Conservation (phyloP, 2,888 invertebrate species). For the Nomada flava region DNA sequence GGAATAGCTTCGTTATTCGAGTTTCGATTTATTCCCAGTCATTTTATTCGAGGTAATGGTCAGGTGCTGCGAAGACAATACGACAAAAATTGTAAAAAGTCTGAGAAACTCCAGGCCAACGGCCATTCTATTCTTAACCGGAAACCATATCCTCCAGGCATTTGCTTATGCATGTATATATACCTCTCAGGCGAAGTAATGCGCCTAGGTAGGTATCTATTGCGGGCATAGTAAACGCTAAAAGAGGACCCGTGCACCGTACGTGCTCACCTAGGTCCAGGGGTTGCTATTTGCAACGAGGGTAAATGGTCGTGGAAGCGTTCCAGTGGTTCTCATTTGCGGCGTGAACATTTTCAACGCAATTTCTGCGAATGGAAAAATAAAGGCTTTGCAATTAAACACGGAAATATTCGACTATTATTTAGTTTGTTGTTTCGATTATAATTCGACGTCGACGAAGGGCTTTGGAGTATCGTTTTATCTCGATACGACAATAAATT, state of each 20-base stretch:
- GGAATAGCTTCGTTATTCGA: no score
- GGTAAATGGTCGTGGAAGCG: constrained; percentile 33
- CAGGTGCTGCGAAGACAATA: no score
- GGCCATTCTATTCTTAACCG: constrained; percentile 53
- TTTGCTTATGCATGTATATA: constrained; percentile 49
- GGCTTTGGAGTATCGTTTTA: no score
- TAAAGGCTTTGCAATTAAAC: background rate
- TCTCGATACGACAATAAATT: no score
- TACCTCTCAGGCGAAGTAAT: constrained; percentile 62
- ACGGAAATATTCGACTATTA: no score
- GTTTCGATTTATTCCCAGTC: no score
- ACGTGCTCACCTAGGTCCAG: constrained; percentile 14
- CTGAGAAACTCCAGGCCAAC: constrained; percentile 48
- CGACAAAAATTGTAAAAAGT: constrained; percentile 47
- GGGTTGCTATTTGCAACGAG: constrained; percentile 13
- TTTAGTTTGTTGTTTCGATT: no score
- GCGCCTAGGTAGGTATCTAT: constrained; percentile 59
- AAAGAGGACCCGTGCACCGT: constrained; percentile 30
- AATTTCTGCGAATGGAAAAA: background rate
- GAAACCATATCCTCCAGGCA: constrained; percentile 60
- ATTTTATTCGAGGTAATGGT: no score
- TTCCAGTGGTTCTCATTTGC: background rate
- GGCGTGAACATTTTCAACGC: background rate
- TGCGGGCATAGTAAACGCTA: constrained; percentile 64
- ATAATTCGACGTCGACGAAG: no score